Percentiles rank a stretch among this genome's conserved stretches.
These are phyloP conservation scores for Kryptolebias ocellatus DNA, from an alignment of 2,797 vertebrate species.

Conservation along the genomic window DNA sequence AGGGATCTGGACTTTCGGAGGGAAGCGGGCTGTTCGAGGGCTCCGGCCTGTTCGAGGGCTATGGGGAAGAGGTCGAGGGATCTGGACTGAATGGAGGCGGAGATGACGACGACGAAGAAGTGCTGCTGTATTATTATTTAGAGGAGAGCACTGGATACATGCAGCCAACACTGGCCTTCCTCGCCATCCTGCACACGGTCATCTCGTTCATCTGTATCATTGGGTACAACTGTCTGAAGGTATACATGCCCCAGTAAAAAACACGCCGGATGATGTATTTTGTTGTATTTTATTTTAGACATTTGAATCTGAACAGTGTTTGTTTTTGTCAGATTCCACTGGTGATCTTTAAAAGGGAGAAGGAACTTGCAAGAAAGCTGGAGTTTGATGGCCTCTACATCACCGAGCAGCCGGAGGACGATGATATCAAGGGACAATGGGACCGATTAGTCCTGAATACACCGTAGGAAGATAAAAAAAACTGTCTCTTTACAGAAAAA, in stretches of 20 bases:
- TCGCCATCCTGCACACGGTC: constrained; percentile 89
- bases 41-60: constrained; percentile 80
- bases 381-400: constrained; percentile 95
- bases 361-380: constrained; percentile 92
- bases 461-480: constrained; percentile 78
- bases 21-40: constrained; percentile 79
- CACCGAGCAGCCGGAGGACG: constrained; percentile 93
- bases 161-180: constrained; percentile 87
- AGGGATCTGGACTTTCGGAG: constrained; percentile 74
- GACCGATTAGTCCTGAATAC: constrained; percentile 93
- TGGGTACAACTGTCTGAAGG: constrained; percentile 97
- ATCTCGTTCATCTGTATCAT: constrained; percentile 96
- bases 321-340: constrained; percentile 84
- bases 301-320: not conserved
- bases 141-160: constrained; percentile 98
- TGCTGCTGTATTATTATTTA: constrained; percentile 89
- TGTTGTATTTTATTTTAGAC: not conserved
- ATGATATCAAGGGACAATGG: constrained; percentile 96
- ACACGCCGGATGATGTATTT: not conserved
- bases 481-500: not conserved
- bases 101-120: constrained; percentile 85
- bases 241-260: constrained; percentile 39
- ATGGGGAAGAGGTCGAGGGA: constrained; percentile 77
- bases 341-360: constrained; percentile 95
- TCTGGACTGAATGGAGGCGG: constrained; percentile 77